Conservation (phyloP, 1,140 invertebrate species). For the Panagrolaimus sp. region DNA sequence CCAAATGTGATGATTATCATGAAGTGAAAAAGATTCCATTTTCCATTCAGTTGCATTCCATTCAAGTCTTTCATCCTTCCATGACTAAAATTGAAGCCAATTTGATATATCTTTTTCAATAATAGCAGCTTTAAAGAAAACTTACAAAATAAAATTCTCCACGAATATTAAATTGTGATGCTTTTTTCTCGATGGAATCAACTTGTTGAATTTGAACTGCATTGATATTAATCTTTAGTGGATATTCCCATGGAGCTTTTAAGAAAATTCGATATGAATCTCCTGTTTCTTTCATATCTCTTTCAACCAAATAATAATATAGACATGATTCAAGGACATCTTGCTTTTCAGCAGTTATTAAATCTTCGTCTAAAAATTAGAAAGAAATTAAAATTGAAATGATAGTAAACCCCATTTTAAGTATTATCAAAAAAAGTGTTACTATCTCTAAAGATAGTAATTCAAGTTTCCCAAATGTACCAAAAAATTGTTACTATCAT, state of each 20-base stretch:
- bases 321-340: constrained; percentile 45
- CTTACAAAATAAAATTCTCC: constrained; percentile 48
- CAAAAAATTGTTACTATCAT: too few species aligned
- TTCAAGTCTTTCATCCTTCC: constrained; percentile 44
- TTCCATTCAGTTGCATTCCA: constrained; percentile 49
- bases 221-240: constrained; percentile 44
- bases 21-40: constrained; percentile 38
- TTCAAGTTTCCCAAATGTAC: too few species aligned
- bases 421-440: too few species aligned
- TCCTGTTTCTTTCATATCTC: constrained; percentile 23
- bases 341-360: constrained; percentile 23
- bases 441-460: too few species aligned
- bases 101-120: not conserved
- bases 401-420: too few species aligned
- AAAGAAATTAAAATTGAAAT: too few species aligned
- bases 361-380: constrained; percentile 16
- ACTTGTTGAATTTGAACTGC: constrained; percentile 41
- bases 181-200: constrained; percentile 29
- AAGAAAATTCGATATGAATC: constrained; percentile 25
- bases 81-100: constrained; percentile 50
- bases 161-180: constrained; percentile 47
- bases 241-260: constrained; percentile 33
- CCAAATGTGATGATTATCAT: constrained; percentile 49
- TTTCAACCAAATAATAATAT: constrained; percentile 42
- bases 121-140: not conserved